phyloP scores from a whole-genome alignment of 2,888 invertebrate genomes.

The Lasioglossum villosulum region DNA sequence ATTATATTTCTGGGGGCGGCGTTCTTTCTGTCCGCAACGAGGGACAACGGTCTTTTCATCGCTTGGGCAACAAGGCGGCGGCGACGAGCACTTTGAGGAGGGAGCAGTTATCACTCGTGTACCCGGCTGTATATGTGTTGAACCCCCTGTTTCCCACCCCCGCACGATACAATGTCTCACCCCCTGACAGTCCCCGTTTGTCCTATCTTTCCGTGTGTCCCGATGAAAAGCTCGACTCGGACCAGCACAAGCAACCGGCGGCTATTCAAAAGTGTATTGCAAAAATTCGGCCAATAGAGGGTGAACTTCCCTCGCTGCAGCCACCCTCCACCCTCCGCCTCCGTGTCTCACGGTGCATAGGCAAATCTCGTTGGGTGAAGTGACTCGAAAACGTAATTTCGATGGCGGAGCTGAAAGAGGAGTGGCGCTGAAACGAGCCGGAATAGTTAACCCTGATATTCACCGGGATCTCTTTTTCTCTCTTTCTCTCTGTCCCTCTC shows the following conservation, averaged over 20 bases:
- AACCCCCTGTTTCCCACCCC: background rate
- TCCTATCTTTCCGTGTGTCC: slow-evolving; percentile 31
- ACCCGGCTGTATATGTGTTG: slow-evolving; percentile 17
- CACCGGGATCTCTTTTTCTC: slow-evolving; percentile 3
- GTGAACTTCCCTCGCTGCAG: slow-evolving; percentile 29
- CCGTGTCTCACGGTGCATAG: slow-evolving; percentile 53
- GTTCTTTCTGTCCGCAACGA: slow-evolving; percentile 11
- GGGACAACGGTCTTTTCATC: slow-evolving; percentile 33
- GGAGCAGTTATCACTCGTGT: slow-evolving; percentile 46
- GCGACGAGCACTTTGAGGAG: slow-evolving; percentile 33
- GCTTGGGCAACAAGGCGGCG: slow-evolving; percentile 36
- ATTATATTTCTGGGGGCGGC: slow-evolving; percentile 31
- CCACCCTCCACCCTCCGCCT: background rate
- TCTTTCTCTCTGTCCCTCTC: background rate
- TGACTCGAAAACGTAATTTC: slow-evolving; percentile 68
- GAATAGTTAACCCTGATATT: slow-evolving; percentile 57
- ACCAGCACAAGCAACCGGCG: slow-evolving; percentile 64
- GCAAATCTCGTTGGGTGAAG: slow-evolving; percentile 65
- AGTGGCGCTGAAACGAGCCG: slow-evolving; percentile 39
- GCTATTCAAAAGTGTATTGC: slow-evolving; percentile 72
- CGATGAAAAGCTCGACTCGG: slow-evolving; percentile 62
- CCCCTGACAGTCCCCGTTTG: background rate
- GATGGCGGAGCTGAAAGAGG: slow-evolving; percentile 40
- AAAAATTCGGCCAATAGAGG: slow-evolving; percentile 67
- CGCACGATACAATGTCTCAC: background rate